phyloP scores from a whole-genome alignment of 1,140 invertebrate genomes.

The Ectropis grisescens region DNA sequence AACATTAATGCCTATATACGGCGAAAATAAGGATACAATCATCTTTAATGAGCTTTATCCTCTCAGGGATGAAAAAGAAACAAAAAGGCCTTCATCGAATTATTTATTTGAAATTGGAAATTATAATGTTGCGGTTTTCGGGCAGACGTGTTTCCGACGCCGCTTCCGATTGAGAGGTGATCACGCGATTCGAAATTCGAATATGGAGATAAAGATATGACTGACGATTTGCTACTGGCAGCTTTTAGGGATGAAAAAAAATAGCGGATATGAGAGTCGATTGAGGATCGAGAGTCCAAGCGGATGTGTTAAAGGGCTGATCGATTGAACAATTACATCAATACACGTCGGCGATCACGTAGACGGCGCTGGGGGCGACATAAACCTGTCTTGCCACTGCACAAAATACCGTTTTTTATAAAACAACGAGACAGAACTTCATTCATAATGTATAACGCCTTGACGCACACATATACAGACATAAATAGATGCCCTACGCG shows the following conservation, averaged over 20 bases:
- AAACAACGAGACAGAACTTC: constrained; percentile 45
- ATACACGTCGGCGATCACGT: constrained; percentile 32
- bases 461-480: constrained; percentile 27
- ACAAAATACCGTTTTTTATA: constrained; percentile 49
- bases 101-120: constrained; percentile 58
- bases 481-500: constrained; percentile 16
- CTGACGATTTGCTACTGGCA: too few species aligned
- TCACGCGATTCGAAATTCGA: constrained; percentile 39
- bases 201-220: neutral
- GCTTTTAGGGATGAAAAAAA: too few species aligned
- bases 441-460: constrained; percentile 59
- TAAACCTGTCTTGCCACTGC: constrained; percentile 35
- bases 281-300: too few species aligned
- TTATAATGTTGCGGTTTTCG: constrained; percentile 55
- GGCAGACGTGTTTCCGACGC: constrained; percentile 58
- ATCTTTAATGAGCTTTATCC: constrained; percentile 20
- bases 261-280: too few species aligned
- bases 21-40: constrained; percentile 13
- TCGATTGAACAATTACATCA: constrained; percentile 44
- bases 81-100: constrained; percentile 34
- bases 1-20: constrained; percentile 13
- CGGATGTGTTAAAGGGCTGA: too few species aligned
- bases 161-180: constrained; percentile 46
- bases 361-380: constrained; percentile 25
- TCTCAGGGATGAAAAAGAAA: constrained; percentile 14